Percentiles rank a stretch among this genome's conserved stretches.
These are phyloP conservation scores for Nannoperca australis DNA, from an alignment of 2,797 vertebrate genomes.

Conservation along the genomic window DNA sequence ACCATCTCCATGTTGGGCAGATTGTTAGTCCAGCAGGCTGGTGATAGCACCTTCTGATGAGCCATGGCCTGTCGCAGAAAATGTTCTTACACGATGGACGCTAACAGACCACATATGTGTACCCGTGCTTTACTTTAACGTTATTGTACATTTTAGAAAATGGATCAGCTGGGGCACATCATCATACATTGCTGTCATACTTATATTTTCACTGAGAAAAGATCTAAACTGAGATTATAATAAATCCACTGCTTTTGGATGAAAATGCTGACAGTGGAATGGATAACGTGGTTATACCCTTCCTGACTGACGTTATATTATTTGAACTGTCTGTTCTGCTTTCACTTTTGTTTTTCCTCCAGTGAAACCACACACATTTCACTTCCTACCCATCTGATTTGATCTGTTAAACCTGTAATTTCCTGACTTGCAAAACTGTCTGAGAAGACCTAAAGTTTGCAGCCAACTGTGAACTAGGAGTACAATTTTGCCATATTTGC, in stretches of 20 bases:
- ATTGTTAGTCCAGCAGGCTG: constrained; percentile 7
- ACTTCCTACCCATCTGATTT: constrained; percentile 5
- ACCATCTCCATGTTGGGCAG: constrained; percentile 5
- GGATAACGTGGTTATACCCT: neutral
- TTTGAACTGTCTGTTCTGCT: constrained; percentile 17
- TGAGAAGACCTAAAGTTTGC: neutral
- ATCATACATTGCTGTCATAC: neutral
- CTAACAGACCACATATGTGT: neutral
- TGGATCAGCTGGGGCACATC: neutral
- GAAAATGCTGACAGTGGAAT: neutral
- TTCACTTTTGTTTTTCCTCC: constrained; percentile 13
- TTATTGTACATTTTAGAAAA: neutral
- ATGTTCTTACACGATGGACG: fast-evolving
- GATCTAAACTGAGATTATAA: neutral
- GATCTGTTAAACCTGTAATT: constrained; percentile 16
- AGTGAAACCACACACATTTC: constrained; percentile 22
- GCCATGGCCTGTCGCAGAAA: neutral
- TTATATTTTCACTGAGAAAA: neutral
- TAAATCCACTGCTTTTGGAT: neutral
- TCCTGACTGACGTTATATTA: neutral
- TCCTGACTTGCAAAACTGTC: neutral
- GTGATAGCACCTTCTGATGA: constrained; percentile 2
- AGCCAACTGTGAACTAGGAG: neutral
- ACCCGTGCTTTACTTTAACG: neutral
- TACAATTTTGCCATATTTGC: neutral